phyloP scores from a whole-genome alignment of 1,140 invertebrate species.

The Drepana arcuata region DNA sequence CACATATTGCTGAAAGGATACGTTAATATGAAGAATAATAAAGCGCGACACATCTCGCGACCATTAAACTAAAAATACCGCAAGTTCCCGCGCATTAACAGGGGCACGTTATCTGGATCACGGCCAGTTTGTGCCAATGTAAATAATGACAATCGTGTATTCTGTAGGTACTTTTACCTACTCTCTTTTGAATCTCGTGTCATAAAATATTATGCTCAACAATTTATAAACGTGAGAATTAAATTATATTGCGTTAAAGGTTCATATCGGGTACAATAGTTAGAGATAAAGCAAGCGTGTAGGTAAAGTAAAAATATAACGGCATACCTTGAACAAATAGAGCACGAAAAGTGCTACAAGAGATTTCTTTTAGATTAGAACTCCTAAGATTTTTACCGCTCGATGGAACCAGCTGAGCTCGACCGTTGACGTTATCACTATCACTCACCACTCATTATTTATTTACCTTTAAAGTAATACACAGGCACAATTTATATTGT shows the following conservation, averaged over 20 bases:
- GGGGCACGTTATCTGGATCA: constrained; percentile 65
- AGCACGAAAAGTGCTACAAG: constrained; percentile 57
- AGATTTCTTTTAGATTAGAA: constrained; percentile 55
- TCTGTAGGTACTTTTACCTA: no score
- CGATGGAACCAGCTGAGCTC: constrained; percentile 63
- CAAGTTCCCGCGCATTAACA: constrained; percentile 63
- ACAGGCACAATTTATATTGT: no score
- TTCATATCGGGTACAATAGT: no score
- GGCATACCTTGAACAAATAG: constrained; percentile 63
- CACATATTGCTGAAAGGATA: constrained; percentile 24
- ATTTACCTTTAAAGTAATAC: constrained; percentile 4
- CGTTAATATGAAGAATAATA: constrained; percentile 4
- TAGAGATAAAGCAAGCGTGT: constrained; percentile 8
- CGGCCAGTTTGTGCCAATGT: constrained; percentile 44
- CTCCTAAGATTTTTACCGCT: constrained; percentile 66
- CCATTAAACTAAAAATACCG: constrained; percentile 63
- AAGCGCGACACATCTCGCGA: constrained; percentile 30
- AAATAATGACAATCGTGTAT: constrained; percentile 42
- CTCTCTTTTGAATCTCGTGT: no score
- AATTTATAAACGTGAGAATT: no score
- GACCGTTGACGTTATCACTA: constrained; percentile 60
- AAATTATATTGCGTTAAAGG: no score
- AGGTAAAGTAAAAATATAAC: constrained; percentile 37
- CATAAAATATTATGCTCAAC: no score
- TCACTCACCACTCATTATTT: constrained; percentile 18